Base-by-base conservation (phyloP, 2,113 vertebrate species). In the Rhadina sibilatrix region DNA sequence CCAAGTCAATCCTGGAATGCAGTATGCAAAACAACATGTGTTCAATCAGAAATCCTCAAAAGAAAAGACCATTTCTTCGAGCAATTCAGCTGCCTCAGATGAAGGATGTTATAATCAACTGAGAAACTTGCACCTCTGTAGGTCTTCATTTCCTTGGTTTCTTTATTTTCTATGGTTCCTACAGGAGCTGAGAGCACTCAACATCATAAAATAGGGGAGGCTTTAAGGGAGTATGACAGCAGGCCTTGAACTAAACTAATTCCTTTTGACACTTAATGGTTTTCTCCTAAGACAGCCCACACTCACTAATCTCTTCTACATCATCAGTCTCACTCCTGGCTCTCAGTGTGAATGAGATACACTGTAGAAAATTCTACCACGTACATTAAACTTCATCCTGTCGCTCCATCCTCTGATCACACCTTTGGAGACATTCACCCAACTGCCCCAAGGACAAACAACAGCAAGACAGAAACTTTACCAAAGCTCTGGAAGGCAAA, bases 1-100 rank as follows among this genome's bases (percentile, higher is more conserved):
- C 93, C 85, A 95, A 96, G 86, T 81, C 80, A 96, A 89, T 95
- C 94, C 83, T 96, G 94, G 88, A 94, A 93, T 78, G 83, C 94
- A 95, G 71, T 27, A 37, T 92, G 88, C 90, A 96, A 96, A 96
- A 93, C 76, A 96, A 92, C 86, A 92, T 1, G 6, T 93, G 90
- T 75, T 94, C 86, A 44, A 5, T 63, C 79, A 94, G 56, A 96
- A 96, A 93, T 83, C 85, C 94, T 95, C 95, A 96, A 91, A 95
- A 93, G 79, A 94, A 61, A 86, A 78, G 50, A 90, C 38, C 17
- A 17, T 71, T 94, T 90, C 5, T 5, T 87, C 60, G 66, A 60
- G 40, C 52, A 88, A 68, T 92, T 81, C 30, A 88, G 35, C 71
- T 77, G 46, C 35, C 56, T 90, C 50, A 90, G 44, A 81, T 65